Percentiles rank a stretch among this genome's conserved stretches.
phyloP scores from a whole-genome alignment of 2,888 invertebrate genomes.

The Latheticus oryzae region DNA sequence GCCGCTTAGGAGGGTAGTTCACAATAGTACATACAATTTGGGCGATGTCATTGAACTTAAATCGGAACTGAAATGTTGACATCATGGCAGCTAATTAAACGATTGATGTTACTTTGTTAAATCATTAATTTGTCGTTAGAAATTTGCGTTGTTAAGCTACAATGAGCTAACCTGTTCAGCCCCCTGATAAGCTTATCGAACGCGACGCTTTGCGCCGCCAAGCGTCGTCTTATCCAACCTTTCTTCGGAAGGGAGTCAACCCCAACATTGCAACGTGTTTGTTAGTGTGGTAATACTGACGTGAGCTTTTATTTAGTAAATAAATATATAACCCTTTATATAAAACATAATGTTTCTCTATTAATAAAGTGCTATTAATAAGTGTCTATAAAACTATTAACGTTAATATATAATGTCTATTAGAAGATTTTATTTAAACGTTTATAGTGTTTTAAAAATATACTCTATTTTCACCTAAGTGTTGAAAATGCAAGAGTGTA shows the following conservation, averaged over 20 bases:
- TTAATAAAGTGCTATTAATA: slow-evolving; percentile 28
- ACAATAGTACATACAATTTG: slow-evolving; percentile 31
- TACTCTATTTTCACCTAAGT: slow-evolving; percentile 10
- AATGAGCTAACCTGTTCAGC: slow-evolving; percentile 35
- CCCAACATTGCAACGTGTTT: slow-evolving; percentile 63
- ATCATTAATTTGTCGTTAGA: not conserved
- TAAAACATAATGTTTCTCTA: slow-evolving; percentile 13
- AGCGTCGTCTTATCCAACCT: slow-evolving; percentile 57
- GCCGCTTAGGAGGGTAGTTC: slow-evolving; percentile 11
- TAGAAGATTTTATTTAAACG: not conserved
- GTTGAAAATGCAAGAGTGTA: slow-evolving; percentile 56
- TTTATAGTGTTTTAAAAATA: slow-evolving; percentile 13
- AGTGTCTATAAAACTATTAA: slow-evolving; percentile 7
- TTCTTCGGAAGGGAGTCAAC: slow-evolving; percentile 62
- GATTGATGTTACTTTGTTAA: slow-evolving; percentile 6
- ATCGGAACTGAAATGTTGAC: slow-evolving; percentile 12
- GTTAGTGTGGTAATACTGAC: slow-evolving; percentile 55
- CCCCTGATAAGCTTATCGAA: slow-evolving; percentile 55
- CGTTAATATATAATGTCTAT: slow-evolving; percentile 4
- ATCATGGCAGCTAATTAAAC: slow-evolving; percentile 4
- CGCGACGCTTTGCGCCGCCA: slow-evolving; percentile 62
- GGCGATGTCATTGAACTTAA: slow-evolving; percentile 30
- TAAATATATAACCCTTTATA: slow-evolving; percentile 15
- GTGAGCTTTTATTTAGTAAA: slow-evolving; percentile 27
- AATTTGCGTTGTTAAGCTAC: not conserved